Conservation (phyloP, 2,888 invertebrate genomes). For the Tetragonisca angustula region DNA sequence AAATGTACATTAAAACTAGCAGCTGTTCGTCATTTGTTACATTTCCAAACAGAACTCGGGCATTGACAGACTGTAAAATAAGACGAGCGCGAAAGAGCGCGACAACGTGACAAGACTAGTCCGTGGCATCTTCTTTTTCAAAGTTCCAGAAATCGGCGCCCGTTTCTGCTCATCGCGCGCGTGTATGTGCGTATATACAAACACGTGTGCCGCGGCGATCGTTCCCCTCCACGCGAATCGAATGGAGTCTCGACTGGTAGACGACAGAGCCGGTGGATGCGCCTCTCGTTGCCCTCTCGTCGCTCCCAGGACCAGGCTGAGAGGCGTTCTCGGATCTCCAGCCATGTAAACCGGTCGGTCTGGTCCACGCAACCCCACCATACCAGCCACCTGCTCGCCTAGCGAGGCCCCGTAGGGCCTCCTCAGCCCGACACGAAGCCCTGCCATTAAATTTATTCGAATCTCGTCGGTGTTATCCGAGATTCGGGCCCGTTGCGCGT, state of each 20-base stretch:
- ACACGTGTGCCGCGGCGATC: conserved; percentile 35
- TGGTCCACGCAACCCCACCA: conserved; percentile 78
- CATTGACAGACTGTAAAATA: too few relatives aligned
- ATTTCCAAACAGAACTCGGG: too few relatives aligned
- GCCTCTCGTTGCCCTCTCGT: conserved; percentile 48
- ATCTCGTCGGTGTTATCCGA: conserved; percentile 77
- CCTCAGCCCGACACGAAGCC: conserved; percentile 71
- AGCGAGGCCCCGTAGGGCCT: conserved; percentile 70
- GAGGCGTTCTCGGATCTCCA: conserved; percentile 77
- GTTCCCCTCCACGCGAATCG: conserved; percentile 30
- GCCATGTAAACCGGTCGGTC: conserved; percentile 83
- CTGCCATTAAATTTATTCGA: conserved; percentile 82
- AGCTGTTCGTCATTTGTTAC: too few relatives aligned
- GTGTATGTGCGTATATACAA: conserved; percentile 41
- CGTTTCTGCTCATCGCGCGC: conserved; percentile 37
- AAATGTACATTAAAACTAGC: too few relatives aligned
- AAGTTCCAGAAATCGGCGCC: conserved; percentile 33
- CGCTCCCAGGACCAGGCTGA: conserved; percentile 63
- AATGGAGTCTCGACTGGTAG: conserved; percentile 32
- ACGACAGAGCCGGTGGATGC: conserved; percentile 37
- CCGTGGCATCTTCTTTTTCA: conserved; percentile 15
- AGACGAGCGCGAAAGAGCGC: too few relatives aligned
- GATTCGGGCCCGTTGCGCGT: conserved; percentile 49
- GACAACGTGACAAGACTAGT: too few relatives aligned
- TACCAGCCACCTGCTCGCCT: conserved; percentile 79